These are phyloP conservation scores for Toxostoma redivivum DNA, from an alignment of 2,113 vertebrate species.

Conservation along the genomic window DNA sequence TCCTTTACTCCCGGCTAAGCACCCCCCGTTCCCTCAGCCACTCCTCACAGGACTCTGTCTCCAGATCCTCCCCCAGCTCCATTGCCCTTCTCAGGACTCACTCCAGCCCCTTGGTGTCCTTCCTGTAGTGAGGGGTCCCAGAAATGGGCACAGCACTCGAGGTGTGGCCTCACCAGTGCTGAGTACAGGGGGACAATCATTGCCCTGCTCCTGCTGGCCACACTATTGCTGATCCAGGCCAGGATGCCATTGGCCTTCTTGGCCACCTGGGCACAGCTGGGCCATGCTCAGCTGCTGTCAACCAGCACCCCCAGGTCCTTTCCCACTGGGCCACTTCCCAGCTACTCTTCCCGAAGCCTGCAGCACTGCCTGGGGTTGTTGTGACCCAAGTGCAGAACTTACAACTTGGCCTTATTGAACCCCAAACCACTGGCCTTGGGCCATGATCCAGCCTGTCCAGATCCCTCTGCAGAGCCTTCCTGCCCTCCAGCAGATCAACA, in stretches of 20 bases:
- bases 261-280: no score
- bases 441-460: not conserved
- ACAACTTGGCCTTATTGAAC: no score
- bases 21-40: not conserved
- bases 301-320: no score
- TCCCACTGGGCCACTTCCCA: no score
- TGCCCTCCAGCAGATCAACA: not conserved
- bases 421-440: not conserved
- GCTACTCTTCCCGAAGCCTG: no score
- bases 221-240: not conserved
- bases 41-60: not conserved
- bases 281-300: no score
- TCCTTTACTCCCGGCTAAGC: not conserved
- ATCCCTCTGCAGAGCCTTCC: not conserved
- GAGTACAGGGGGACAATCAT: not conserved
- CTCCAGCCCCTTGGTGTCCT: not conserved
- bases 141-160: rapidly evolving
- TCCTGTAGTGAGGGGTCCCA: not conserved
- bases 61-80: not conserved
- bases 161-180: rapidly evolving
- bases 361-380: no score
- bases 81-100: rapidly evolving
- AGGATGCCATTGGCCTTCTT: not conserved
- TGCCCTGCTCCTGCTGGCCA: not conserved
- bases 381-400: no score